Percentiles rank a stretch among this genome's conserved stretches.
Conservation (phyloP, 2,113 vertebrate genomes). For the Callipepla californica region DNA sequence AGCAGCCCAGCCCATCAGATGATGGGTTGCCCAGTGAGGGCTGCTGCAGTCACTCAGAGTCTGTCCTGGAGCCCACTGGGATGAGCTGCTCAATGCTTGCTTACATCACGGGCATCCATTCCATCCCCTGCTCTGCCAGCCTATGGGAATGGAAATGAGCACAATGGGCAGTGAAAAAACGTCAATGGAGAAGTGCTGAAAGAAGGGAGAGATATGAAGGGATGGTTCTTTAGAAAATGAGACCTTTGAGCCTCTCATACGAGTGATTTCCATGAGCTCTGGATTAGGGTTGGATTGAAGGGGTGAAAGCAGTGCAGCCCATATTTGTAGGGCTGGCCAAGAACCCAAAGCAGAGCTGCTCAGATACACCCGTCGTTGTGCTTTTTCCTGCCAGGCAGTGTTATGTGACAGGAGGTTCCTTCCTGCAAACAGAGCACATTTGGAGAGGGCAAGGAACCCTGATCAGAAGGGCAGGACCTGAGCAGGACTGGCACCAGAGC, state of each 20-base stretch:
- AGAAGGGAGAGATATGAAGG: background rate
- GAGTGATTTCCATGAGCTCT: background rate
- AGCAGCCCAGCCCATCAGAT: background rate
- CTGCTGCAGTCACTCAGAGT: constrained; percentile 8
- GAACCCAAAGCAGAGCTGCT: background rate
- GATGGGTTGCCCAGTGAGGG: constrained; percentile 43
- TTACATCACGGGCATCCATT: background rate
- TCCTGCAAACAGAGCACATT: background rate
- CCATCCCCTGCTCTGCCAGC: background rate
- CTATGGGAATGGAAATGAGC: background rate
- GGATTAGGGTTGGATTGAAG: background rate
- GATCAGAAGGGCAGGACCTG: background rate
- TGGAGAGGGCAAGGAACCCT: background rate
- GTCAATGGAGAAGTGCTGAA: background rate
- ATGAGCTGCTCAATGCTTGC: background rate
- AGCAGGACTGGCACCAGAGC: background rate
- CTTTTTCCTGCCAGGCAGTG: background rate
- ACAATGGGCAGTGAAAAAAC: background rate
- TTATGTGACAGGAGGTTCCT: background rate
- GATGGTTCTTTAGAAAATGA: background rate
- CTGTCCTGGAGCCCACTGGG: background rate
- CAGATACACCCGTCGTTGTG: background rate
- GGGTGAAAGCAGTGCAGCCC: background rate
- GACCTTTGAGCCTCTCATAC: background rate
- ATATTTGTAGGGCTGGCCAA: background rate